Percentiles rank a stretch among this genome's conserved stretches.
phyloP scores from a whole-genome alignment of 2,797 vertebrate genomes.

The Danio tinwini region DNA sequence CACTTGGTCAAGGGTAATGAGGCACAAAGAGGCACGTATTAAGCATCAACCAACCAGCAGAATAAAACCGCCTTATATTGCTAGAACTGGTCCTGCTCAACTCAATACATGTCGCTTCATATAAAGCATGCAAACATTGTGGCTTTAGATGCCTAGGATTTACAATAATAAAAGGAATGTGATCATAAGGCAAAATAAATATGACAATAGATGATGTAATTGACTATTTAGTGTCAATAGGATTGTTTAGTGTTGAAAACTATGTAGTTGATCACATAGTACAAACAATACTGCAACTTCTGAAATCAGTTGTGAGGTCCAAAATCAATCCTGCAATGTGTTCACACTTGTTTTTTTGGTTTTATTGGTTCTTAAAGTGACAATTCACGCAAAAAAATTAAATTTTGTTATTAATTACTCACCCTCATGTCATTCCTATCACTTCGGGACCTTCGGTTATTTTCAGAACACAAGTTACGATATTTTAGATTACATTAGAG shows the following conservation, averaged over 20 bases:
- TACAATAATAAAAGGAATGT: neutral
- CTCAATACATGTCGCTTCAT: neutral
- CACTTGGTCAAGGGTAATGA: neutral
- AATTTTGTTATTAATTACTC: too few relatives aligned
- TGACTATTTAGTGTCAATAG: neutral
- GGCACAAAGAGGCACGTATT: constrained; percentile 12
- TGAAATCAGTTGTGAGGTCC: too few relatives aligned
- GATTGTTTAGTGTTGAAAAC: constrained; percentile 2
- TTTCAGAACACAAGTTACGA: too few relatives aligned
- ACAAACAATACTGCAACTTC: neutral
- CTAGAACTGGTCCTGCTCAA: constrained; percentile 9
- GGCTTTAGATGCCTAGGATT: neutral
- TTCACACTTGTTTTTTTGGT: too few relatives aligned
- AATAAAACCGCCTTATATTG: neutral
- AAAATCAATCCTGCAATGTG: too few relatives aligned
- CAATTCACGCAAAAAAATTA: too few relatives aligned
- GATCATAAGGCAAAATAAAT: neutral
- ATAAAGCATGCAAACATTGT: constrained; percentile 16
- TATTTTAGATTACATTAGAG: too few relatives aligned
- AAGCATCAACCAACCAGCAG: constrained; percentile 1
- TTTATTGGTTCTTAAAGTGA: too few relatives aligned
- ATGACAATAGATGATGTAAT: neutral
- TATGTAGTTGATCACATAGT: neutral
- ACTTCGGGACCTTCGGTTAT: too few relatives aligned
- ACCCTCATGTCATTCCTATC: too few relatives aligned